Conservation (phyloP, 2,797 vertebrate genomes). For the Eidolon dupreanum region DNA sequence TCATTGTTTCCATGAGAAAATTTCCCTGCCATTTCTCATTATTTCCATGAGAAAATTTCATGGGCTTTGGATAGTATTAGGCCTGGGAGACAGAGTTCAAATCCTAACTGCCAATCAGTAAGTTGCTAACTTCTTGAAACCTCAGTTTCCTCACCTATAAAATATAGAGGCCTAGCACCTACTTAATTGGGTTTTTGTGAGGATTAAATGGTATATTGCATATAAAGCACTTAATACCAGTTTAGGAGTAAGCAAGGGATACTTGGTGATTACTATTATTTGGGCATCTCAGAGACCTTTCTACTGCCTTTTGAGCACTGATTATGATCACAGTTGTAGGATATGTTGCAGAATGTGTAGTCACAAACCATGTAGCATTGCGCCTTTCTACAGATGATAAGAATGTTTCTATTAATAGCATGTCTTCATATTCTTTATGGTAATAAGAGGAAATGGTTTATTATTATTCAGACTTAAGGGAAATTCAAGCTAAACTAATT, state of each 20-base stretch:
- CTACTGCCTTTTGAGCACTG: neutral
- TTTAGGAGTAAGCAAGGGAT: neutral
- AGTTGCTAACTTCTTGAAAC: constrained; percentile 2
- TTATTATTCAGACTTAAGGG: neutral
- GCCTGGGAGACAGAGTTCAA: neutral
- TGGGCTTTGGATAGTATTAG: neutral
- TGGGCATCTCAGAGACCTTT: neutral
- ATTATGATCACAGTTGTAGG: neutral
- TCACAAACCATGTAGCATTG: neutral
- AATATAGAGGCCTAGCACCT: neutral
- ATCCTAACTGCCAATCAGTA: neutral
- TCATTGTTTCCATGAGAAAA: neutral
- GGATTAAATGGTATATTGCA: neutral
- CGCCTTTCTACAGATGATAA: neutral
- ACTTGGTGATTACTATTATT: neutral
- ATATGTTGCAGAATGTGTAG: neutral
- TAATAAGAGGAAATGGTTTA: neutral
- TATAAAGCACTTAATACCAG: neutral
- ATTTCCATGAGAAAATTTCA: too few species aligned
- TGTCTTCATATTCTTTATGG: neutral
- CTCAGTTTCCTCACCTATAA: neutral
- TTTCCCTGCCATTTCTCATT: neutral
- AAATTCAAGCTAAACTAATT: neutral
- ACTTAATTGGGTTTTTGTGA: neutral
- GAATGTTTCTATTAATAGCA: neutral